These are phyloP conservation scores for Phyto melanocephala DNA, from an alignment of 2,888 invertebrate genomes.

Conservation along the genomic window DNA sequence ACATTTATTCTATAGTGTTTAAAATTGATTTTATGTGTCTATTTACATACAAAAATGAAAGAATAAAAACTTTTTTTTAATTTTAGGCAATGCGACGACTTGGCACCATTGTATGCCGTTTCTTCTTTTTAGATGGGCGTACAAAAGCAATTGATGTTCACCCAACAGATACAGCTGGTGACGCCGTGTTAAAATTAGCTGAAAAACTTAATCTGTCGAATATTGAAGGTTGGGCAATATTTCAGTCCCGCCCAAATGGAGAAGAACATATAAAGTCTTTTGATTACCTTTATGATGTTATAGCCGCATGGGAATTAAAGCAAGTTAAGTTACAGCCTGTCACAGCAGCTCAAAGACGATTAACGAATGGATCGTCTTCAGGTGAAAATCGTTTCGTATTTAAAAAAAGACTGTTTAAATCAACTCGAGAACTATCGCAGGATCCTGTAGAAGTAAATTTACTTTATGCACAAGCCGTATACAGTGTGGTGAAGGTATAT, in stretches of 20 bases:
- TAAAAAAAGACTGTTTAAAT: constrained; percentile 92
- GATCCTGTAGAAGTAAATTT: constrained; percentile 97
- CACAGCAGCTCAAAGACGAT: constrained; percentile 80
- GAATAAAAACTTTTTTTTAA: constrained; percentile 5
- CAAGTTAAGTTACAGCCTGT: constrained; percentile 81
- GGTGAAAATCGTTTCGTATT: constrained; percentile 96
- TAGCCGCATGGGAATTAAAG: constrained; percentile 94
- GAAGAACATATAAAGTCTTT: constrained; percentile 95
- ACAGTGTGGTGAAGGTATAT: constrained; percentile 93
- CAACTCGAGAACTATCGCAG: constrained; percentile 92
- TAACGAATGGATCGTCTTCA: constrained; percentile 86
- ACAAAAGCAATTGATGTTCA: constrained; percentile 97
- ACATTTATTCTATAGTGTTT: too few species aligned
- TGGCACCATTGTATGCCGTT: constrained; percentile 94
- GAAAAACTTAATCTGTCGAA: constrained; percentile 91
- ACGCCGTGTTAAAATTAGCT: constrained; percentile 92
- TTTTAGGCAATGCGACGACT: constrained; percentile 91
- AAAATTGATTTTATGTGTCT: too few species aligned
- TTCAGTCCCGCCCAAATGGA: constrained; percentile 90
- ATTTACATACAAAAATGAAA: too few species aligned
- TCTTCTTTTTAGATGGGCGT: constrained; percentile 96
- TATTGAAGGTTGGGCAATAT: constrained; percentile 96
- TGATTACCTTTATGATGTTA: constrained; percentile 95
- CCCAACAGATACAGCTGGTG: constrained; percentile 95
- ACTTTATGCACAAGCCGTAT: constrained; percentile 96